phyloP scores from a whole-genome alignment of 2,113 vertebrate species.

The Coturnix japonica region DNA sequence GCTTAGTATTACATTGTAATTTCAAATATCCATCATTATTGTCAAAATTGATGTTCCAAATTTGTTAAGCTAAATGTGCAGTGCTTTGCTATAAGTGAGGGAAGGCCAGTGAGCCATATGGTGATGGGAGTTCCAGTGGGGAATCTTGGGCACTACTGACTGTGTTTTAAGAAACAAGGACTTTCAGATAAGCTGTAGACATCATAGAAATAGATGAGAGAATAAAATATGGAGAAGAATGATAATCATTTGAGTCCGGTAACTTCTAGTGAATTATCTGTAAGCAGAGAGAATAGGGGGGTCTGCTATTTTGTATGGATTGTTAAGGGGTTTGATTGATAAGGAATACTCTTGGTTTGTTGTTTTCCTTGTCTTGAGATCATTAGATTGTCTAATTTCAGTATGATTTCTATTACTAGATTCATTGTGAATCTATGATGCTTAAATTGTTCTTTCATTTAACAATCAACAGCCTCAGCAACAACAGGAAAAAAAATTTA shows the following conservation, averaged over 20 bases:
- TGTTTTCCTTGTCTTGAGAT: background rate
- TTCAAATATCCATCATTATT: no score
- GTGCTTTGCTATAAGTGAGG: background rate
- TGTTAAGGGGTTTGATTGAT: background rate
- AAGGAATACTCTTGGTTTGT: background rate
- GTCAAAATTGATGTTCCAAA: no score
- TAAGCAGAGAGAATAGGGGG: background rate
- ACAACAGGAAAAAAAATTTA: background rate
- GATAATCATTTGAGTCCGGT: no score
- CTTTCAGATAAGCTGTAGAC: background rate
- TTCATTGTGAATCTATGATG: no score
- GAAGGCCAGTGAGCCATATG: conserved; percentile 7
- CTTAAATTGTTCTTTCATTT: background rate
- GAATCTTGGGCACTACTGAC: background rate
- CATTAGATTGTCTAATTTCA: no score
- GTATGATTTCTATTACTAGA: no score
- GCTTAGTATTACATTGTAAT: background rate
- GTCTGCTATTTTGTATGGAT: background rate
- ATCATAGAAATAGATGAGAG: background rate
- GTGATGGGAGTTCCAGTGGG: background rate
- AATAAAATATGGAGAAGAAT: background rate
- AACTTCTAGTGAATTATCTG: no score
- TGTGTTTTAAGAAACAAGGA: no score
- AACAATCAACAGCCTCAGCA: background rate
- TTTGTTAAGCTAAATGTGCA: conserved; percentile 20